Percentiles rank a stretch among this genome's conserved stretches.
These are phyloP conservation scores for Cybosia mesomella DNA, from an alignment of 2,888 invertebrate species.

Conservation along the genomic window DNA sequence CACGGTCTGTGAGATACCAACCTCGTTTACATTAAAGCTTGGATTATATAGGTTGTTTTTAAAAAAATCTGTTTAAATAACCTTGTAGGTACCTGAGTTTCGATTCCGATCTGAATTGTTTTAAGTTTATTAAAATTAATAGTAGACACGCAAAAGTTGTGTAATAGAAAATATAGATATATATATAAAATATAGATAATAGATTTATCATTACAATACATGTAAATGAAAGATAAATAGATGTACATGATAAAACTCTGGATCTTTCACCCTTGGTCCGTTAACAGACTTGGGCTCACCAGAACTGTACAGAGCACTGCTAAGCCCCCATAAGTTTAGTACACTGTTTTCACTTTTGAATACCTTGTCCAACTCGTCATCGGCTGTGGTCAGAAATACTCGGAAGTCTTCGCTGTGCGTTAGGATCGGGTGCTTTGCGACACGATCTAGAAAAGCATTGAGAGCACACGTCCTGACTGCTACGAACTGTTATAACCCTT, in stretches of 20 bases:
- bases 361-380: conserved; percentile 79
- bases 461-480: conserved; percentile 70
- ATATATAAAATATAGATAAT: too few species aligned
- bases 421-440: conserved; percentile 80
- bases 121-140: too few species aligned
- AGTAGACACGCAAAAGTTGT: too few species aligned
- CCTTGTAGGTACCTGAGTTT: too few species aligned
- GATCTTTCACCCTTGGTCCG: conserved; percentile 78
- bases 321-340: conserved; percentile 75
- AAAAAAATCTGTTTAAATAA: too few species aligned
- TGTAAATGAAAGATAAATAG: too few species aligned
- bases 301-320: conserved; percentile 66
- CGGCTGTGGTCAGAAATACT: conserved; percentile 75
- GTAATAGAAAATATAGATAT: too few species aligned
- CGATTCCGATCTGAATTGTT: too few species aligned
- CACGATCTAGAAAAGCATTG: conserved; percentile 73
- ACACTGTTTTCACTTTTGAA: conserved; percentile 76
- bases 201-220: too few species aligned
- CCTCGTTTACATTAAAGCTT: conserved; percentile 30
- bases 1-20: conserved; percentile 34
- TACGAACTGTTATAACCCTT: too few species aligned
- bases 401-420: conserved; percentile 79
- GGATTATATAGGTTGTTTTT: too few species aligned
- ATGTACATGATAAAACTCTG: too few species aligned
- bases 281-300: conserved; percentile 66